phyloP scores from a whole-genome alignment of 2,797 vertebrate genomes.

The Phoeniculus purpureus region DNA sequence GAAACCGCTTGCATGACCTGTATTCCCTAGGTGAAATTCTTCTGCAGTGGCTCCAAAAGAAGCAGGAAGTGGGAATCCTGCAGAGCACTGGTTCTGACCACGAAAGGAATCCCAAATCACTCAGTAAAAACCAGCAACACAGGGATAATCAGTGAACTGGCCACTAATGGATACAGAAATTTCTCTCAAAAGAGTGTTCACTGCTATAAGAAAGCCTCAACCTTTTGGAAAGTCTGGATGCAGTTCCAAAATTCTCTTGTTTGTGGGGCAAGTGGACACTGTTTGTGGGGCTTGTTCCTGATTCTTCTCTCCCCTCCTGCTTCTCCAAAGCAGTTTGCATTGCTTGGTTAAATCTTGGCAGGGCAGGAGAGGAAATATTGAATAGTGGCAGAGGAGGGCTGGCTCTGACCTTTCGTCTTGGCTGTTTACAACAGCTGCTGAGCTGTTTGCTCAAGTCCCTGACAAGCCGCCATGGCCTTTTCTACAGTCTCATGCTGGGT shows the following conservation, averaged over 20 bases:
- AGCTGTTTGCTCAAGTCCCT: slow-evolving; percentile 4
- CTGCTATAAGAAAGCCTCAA: background rate
- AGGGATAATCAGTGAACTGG: background rate
- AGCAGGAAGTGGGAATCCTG: background rate
- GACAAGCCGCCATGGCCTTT: slow-evolving; percentile 16
- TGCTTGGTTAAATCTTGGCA: background rate
- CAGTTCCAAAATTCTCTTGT: background rate
- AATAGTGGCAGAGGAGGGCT: background rate
- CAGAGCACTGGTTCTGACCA: background rate
- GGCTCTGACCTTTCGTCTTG: slow-evolving; percentile 26
- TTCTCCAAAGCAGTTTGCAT: background rate
- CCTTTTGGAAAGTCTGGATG: background rate
- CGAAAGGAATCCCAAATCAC: background rate
- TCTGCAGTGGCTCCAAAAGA: background rate
- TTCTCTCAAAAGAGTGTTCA: background rate
- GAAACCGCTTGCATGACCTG: background rate
- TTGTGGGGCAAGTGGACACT: background rate
- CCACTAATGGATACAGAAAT: background rate
- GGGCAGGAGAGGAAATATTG: background rate
- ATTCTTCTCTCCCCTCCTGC: background rate
- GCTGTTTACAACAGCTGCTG: slow-evolving; percentile 3
- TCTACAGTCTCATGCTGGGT: background rate
- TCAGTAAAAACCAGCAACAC: background rate
- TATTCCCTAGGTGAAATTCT: background rate
- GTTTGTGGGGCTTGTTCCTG: background rate